Conservation (phyloP, 2,888 invertebrate species). For the Aelia acuminata region DNA sequence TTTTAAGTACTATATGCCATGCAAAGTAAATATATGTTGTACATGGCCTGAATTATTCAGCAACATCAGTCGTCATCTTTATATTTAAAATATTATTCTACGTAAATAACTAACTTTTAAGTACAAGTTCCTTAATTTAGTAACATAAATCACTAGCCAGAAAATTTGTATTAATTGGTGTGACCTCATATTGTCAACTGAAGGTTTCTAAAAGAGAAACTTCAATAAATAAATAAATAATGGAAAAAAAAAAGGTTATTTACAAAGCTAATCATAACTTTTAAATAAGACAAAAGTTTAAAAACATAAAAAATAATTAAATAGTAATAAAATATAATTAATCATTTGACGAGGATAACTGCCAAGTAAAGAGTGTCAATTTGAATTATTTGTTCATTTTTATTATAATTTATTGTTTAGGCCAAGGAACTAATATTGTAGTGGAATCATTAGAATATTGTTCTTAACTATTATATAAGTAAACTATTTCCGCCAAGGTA, state of each 20-base stretch:
- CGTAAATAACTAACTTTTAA: not conserved
- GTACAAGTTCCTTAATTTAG: constrained; percentile 39
- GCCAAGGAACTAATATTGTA: constrained; percentile 22
- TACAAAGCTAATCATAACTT: not conserved
- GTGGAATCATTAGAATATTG: not conserved
- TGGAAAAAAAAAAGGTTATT: not conserved
- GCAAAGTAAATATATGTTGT: constrained; percentile 16
- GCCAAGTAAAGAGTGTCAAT: not conserved
- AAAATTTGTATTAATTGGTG: constrained; percentile 44
- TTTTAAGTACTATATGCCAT: constrained; percentile 5
- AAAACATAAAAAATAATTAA: constrained; percentile 4
- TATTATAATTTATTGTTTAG: constrained; percentile 3
- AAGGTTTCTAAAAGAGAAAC: constrained; percentile 42
- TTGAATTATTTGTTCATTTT: no score
- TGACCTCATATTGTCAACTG: constrained; percentile 44
- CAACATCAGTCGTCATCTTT: constrained; percentile 37
- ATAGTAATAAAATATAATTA: constrained; percentile 6
- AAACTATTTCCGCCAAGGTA: not conserved
- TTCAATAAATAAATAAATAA: not conserved
- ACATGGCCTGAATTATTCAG: constrained; percentile 25
- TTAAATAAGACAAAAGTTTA: not conserved
- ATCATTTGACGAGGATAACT: not conserved
- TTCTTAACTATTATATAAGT: not conserved
- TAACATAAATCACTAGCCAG: constrained; percentile 49
- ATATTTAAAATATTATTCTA: not conserved